phyloP scores from a whole-genome alignment of 2,888 invertebrate genomes.

The Platypus cylindrus region DNA sequence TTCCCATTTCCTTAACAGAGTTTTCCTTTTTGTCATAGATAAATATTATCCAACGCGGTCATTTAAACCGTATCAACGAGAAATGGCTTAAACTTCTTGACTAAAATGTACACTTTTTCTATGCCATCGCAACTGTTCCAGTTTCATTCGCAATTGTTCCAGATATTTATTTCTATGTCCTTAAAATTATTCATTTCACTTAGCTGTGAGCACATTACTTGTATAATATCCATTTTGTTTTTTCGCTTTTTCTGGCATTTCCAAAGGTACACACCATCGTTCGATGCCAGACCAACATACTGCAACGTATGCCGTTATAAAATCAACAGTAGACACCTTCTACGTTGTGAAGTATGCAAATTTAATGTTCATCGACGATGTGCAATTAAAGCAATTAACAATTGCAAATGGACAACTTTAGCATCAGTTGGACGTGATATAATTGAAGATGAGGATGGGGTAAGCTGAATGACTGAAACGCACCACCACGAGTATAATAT shows the following conservation, averaged over 20 bases:
- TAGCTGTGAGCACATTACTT: too few relatives aligned
- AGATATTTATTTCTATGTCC: too few relatives aligned
- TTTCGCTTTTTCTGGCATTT: not conserved
- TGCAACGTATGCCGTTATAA: conserved; percentile 96
- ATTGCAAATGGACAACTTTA: conserved; percentile 96
- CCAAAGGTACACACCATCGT: conserved; percentile 68
- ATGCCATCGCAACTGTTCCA: too few relatives aligned
- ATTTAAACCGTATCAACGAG: too few relatives aligned
- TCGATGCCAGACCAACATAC: conserved; percentile 81
- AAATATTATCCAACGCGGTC: too few relatives aligned
- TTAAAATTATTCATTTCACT: too few relatives aligned
- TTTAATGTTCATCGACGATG: conserved; percentile 94
- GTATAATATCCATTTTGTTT: not conserved
- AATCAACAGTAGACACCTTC: conserved; percentile 83
- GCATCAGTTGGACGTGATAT: conserved; percentile 91
- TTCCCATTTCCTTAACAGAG: too few relatives aligned
- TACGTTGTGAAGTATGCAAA: conserved; percentile 96
- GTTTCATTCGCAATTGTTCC: too few relatives aligned
- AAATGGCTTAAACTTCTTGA: too few relatives aligned
- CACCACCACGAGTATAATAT: too few relatives aligned
- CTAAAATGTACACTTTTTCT: too few relatives aligned
- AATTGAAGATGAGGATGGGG: conserved; percentile 85
- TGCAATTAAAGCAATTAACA: conserved; percentile 81
- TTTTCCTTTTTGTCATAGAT: too few relatives aligned
- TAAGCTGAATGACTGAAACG: conserved; percentile 41